Base-by-base conservation (phyloP, 2,113 vertebrate genomes). In the Pholis gunnellus region DNA sequence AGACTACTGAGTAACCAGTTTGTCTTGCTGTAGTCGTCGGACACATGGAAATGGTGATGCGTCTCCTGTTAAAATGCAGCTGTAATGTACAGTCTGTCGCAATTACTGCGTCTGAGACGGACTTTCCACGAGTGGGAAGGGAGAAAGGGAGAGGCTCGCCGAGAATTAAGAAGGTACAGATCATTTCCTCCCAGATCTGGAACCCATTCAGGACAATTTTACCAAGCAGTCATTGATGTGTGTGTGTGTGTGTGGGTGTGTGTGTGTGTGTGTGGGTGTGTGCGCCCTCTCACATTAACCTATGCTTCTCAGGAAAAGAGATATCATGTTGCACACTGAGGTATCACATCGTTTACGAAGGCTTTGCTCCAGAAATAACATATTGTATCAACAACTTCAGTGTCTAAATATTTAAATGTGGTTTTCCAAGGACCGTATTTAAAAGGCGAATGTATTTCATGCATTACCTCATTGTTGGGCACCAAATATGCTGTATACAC, bases 121-220 rank as follows among this genome's bases (percentile, higher is more conserved):
- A 88, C 59, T 92, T 91, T 92, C 88, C 89, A 5, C 75, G 71
- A 54, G 85, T 86, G 89, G 85, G 85, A 79, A 78, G 54, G n/a
- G n/a, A n/a, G 29, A 88, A 65, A 36, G 52, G 78, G 79, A 68
- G 73, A 42, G 82, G 77, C 69, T 14, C 68, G 9, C 25, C 1
- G 67, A 38, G 57, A 81, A 67, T 44, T 63, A 38, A 80, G 36
- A 77, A 34, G 54, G 66, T 71, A 14, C 71, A 71, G 38, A 42
- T 86, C 72, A 83, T 86, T 88, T 87, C 70, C 83, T 83, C 25
- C 34, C 50, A 64, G 61, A 72, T 90, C 89, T 91, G 91, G 90
- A 92, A 89, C 46, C 86, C 65, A 84, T 91, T 89, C 79, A 76
- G 68, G 31, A 27, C 27, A 65, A n/a, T 82, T 87, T 81, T n/a